Base-by-base conservation (phyloP, 2,888 invertebrate genomes). In the Omphaloscelis lunosa region DNA sequence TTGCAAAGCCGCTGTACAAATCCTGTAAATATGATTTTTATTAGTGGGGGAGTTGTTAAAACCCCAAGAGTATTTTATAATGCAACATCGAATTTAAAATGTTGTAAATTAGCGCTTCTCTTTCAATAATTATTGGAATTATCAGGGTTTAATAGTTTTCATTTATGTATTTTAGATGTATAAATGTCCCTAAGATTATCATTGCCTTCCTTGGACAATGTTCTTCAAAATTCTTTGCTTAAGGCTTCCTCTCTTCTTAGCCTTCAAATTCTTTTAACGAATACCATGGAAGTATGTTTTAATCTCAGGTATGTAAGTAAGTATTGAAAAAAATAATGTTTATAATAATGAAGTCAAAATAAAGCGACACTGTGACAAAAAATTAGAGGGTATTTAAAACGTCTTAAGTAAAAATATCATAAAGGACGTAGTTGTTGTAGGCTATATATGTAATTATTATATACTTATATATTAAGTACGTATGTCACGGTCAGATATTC, bases 281-380 rank as follows among this genome's bases (percentile, higher is more conserved):
- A 78, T 83, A 86, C 89, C 91, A 90, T 90, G 90, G 90, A 93
- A 90, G 91, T 92, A 92, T 91, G 91, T 89, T 89, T 89, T 89
- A 89, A 88, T 89, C 89, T 88, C 83, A 85, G 88, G 88, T 90
- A 90, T 95, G 93, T 95, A 95, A 94, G 94, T 96, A 95, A 93
- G 92, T 95, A 95, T 93, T 94, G 90, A 89, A 90, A 90, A 91
- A 84, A 92, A 94, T 94, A 94, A 89, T 95, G 94, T 95, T 95
- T 93, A 94, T 95, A 93, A 93, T 95, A 95, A 94, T 91, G 90
- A 95, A 96, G 96, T 96, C 96, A 96, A 96, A 96, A 96, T 96
- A 95, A 96, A 96, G 96, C 96, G 95, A 95, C 92, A 96, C 96
- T 96, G 96, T 96, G 96, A 96, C 93, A 96, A 96, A 91, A 95